Percentiles rank a stretch among this genome's conserved stretches.
phyloP scores from a whole-genome alignment of 2,113 vertebrate genomes.

The Alethe diademata region DNA sequence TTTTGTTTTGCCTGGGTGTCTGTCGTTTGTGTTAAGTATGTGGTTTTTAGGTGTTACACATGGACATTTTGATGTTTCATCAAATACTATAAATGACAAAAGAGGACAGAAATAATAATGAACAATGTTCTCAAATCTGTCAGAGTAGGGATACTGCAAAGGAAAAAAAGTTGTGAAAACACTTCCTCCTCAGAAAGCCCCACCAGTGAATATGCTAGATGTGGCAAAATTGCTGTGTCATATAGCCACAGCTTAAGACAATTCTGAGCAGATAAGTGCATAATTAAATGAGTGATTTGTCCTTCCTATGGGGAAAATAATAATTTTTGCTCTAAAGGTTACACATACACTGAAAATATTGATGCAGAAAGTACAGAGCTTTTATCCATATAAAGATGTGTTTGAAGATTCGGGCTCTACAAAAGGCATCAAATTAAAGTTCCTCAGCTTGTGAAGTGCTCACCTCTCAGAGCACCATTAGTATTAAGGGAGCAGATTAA shows the following conservation, averaged over 20 bases:
- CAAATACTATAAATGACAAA: background rate
- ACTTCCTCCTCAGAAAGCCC: background rate
- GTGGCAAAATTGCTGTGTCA: background rate
- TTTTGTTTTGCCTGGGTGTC: background rate
- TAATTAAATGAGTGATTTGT: background rate
- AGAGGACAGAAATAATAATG: background rate
- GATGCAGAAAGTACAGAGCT: conserved; percentile 1
- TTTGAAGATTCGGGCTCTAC: conserved; percentile 5
- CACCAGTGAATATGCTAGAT: background rate
- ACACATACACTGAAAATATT: conserved; percentile 25
- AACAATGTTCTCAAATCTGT: background rate
- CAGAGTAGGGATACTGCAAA: background rate
- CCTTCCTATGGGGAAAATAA: conserved; percentile 1
- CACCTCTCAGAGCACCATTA: conserved; percentile 28
- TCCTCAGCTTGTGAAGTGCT: conserved; percentile 1
- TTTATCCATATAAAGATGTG: background rate
- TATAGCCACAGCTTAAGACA: background rate
- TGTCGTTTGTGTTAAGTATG: background rate
- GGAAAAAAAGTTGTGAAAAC: background rate
- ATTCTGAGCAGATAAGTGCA: background rate
- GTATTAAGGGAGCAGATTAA: conserved; percentile 43
- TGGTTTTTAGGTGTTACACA: background rate
- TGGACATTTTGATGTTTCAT: background rate
- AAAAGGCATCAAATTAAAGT: conserved; percentile 33
- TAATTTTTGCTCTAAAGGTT: conserved; percentile 35